phyloP scores from a whole-genome alignment of 1,140 invertebrate genomes.

The Monochamus saltuarius region DNA sequence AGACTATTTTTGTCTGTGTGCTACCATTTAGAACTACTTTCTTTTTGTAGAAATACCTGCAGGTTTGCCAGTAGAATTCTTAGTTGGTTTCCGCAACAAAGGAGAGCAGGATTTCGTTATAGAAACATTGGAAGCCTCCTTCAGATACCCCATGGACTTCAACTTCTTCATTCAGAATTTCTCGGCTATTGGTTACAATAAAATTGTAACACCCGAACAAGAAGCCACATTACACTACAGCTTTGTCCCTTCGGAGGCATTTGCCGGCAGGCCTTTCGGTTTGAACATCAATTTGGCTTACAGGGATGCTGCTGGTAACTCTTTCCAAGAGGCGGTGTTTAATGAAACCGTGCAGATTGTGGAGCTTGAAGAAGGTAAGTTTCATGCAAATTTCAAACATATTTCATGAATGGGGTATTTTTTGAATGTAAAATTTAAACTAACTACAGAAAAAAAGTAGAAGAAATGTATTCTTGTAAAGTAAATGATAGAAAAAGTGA shows the following conservation, averaged over 20 bases:
- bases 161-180: constrained; percentile 95
- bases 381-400: not conserved
- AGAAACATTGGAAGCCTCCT: constrained; percentile 93
- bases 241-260: constrained; percentile 92
- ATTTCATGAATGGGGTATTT: not conserved
- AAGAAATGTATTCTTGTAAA: too few species aligned
- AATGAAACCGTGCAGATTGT: constrained; percentile 98
- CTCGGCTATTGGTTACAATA: constrained; percentile 62
- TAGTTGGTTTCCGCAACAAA: constrained; percentile 96
- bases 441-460: too few species aligned
- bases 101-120: constrained; percentile 88
- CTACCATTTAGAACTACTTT: too few species aligned
- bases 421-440: too few species aligned
- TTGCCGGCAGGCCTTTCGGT: constrained; percentile 94
- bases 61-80: constrained; percentile 89
- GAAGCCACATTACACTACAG: constrained; percentile 95
- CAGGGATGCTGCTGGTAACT: constrained; percentile 71
- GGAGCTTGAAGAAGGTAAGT: constrained; percentile 86
- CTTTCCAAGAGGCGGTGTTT: constrained; percentile 85
- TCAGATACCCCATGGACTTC: constrained; percentile 98
- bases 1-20: too few species aligned
- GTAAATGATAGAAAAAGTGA: too few species aligned
- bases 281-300: constrained; percentile 93
- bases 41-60: constrained; percentile 80
- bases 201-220: constrained; percentile 82